Conservation (phyloP, 2,113 vertebrate genomes). For the Pedetes capensis region DNA sequence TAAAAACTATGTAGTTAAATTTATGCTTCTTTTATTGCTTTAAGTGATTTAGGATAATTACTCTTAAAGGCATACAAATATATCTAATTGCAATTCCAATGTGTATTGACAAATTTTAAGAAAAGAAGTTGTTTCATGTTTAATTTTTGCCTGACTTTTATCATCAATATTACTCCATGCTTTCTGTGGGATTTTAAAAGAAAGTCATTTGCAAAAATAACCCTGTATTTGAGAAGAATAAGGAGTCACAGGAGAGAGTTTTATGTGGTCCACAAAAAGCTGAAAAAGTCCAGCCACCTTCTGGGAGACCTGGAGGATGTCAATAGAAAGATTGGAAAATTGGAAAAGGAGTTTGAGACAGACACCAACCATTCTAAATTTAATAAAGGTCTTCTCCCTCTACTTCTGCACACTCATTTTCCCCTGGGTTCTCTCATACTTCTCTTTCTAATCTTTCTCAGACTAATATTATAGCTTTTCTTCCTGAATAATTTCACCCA, state of each 20-base stretch:
- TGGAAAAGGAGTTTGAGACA: not conserved
- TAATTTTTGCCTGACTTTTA: slow-evolving; percentile 12
- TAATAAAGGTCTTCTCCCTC: not conserved
- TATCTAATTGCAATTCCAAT: not conserved
- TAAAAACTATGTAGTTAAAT: not conserved
- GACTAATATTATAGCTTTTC: not conserved
- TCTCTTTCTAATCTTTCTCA: not conserved
- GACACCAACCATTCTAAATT: not conserved
- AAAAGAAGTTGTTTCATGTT: not conserved
- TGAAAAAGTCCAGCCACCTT: not conserved
- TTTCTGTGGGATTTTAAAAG: not conserved
- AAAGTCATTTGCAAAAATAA: slow-evolving; percentile 36
- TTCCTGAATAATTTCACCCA: not conserved
- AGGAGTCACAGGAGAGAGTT: not conserved
- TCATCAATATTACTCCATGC: not conserved
- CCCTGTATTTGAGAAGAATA: not conserved
- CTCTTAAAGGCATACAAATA: not conserved
- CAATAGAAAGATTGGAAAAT: not conserved
- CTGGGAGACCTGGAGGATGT: not conserved
- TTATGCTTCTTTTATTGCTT: not conserved
- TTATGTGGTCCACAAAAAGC: not conserved
- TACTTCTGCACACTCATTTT: not conserved
- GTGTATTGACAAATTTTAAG: not conserved
- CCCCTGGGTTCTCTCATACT: not conserved
- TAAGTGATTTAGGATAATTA: not conserved